phyloP scores from a whole-genome alignment of 2,797 vertebrate genomes.

The Channa striata region DNA sequence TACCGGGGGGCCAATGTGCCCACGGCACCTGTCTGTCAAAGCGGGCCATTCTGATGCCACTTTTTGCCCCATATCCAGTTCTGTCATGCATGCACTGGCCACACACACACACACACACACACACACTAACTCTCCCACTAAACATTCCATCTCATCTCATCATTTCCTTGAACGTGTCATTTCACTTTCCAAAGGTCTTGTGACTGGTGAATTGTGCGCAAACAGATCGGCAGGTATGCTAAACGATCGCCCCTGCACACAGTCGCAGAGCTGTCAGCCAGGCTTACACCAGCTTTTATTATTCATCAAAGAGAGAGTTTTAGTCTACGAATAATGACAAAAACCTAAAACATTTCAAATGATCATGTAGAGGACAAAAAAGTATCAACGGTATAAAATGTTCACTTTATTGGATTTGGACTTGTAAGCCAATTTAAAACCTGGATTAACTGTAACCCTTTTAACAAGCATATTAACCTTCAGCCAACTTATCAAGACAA shows the following conservation, averaged over 20 bases:
- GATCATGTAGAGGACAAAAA: conserved; percentile 56
- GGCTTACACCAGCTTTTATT: background rate
- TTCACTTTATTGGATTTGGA: conserved; percentile 67
- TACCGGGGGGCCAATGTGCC: conserved; percentile 57
- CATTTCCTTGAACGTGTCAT: conserved; percentile 15
- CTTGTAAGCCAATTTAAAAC: conserved; percentile 66
- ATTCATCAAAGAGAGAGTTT: conserved; percentile 9
- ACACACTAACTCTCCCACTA: conserved; percentile 1
- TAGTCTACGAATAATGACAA: conserved; percentile 22
- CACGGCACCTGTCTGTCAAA: conserved; percentile 71
- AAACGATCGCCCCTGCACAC: background rate
- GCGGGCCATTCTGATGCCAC: conserved; percentile 33
- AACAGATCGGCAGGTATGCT: background rate
- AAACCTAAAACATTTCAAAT: conserved; percentile 26
- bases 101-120: conserved; percentile 11
- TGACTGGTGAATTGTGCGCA: conserved; percentile 20
- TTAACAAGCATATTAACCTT: conserved; percentile 72
- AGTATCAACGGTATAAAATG: conserved; percentile 61
- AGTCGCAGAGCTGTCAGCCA: conserved; percentile 23
- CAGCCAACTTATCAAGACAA: conserved; percentile 54
- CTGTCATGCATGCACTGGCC: conserved; percentile 35
- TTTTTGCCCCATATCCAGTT: conserved; percentile 34
- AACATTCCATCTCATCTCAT: conserved; percentile 8
- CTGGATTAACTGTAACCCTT: conserved; percentile 65
- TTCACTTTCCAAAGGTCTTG: conserved; percentile 4